Conservation (phyloP, 1,140 invertebrate genomes). For the Calliopsis andreniformis region DNA sequence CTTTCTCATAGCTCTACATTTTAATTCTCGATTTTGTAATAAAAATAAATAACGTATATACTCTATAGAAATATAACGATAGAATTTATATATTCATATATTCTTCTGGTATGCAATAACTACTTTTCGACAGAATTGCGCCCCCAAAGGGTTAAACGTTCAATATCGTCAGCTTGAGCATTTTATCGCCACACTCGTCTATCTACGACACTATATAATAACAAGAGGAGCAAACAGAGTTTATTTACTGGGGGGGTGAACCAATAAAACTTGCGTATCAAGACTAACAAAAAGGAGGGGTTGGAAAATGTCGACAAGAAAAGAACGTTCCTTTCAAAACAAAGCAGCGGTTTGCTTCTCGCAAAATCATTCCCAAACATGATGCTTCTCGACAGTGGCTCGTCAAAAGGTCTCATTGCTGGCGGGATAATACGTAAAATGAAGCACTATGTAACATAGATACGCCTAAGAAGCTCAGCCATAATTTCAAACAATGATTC, state of each 20-base stretch:
- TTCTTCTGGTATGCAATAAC: not conserved
- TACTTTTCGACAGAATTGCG: not conserved
- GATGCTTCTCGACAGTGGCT: conserved; percentile 22
- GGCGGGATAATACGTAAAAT: conserved; percentile 27
- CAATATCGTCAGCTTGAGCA: conserved; percentile 38
- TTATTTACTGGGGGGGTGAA: not conserved
- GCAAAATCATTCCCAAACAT: conserved; percentile 35
- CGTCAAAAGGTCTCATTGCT: conserved; percentile 2
- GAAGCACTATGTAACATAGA: conserved; percentile 37
- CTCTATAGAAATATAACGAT: conserved; percentile 1
- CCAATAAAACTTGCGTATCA: conserved; percentile 23
- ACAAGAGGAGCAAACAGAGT: conserved; percentile 35
- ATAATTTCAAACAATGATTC: conserved; percentile 26
- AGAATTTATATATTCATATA: not conserved
- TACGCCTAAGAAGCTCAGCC: conserved; percentile 46
- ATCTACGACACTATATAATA: conserved; percentile 43
- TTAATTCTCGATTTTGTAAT: not conserved
- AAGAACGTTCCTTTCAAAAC: not conserved
- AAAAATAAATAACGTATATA: conserved; percentile 8
- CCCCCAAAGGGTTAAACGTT: conserved; percentile 43
- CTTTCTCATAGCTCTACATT: not conserved
- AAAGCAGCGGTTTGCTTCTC: not conserved
- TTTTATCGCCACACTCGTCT: conserved; percentile 39
- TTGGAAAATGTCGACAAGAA: not conserved
- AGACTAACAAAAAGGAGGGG: conserved; percentile 10